These are phyloP conservation scores for Gobio occitaniae DNA, from an alignment of 2,797 vertebrate genomes.

Conservation along the genomic window DNA sequence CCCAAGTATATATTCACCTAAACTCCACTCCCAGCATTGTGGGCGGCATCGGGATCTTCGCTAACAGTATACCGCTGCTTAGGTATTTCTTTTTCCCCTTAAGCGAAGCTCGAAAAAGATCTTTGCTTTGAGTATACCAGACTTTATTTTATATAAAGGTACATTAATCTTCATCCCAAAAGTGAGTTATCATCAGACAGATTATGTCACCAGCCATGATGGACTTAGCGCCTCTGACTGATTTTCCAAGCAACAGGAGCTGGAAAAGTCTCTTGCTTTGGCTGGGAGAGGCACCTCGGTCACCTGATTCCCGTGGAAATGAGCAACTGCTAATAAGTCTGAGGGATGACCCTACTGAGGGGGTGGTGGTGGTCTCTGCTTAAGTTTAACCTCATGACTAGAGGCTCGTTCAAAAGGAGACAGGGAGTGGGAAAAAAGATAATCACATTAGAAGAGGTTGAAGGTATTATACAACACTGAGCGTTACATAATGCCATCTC, in stretches of 20 bases:
- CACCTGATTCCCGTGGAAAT: constrained; percentile 57
- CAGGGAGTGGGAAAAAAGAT: constrained; percentile 61
- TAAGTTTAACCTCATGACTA: constrained; percentile 71
- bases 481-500: constrained; percentile 71
- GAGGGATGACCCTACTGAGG: constrained; percentile 37
- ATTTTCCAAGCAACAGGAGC: constrained; percentile 13
- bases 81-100: background rate
- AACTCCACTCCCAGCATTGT: background rate
- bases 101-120: background rate
- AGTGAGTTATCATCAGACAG: constrained; percentile 49
- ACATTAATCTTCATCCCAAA: constrained; percentile 14
- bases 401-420: constrained; percentile 56
- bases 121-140: background rate
- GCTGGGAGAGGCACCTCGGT: constrained; percentile 15
- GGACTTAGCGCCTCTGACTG: background rate
- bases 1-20: too few species aligned
- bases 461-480: constrained; percentile 71
- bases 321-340: constrained; percentile 43
- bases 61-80: background rate
- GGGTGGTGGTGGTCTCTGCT: constrained; percentile 53
- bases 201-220: constrained; percentile 33
- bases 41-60: background rate
- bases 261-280: constrained; percentile 15
- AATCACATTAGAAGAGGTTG: constrained; percentile 70
- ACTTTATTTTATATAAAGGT: constrained; percentile 14